A percentile compares a stretch with the other conserved stretches of the same genome.
Evolutionary conservation across 2,113 vertebrate genomes (phyloP).

Genomic region (Nyctereutes procyonoides): DNA sequence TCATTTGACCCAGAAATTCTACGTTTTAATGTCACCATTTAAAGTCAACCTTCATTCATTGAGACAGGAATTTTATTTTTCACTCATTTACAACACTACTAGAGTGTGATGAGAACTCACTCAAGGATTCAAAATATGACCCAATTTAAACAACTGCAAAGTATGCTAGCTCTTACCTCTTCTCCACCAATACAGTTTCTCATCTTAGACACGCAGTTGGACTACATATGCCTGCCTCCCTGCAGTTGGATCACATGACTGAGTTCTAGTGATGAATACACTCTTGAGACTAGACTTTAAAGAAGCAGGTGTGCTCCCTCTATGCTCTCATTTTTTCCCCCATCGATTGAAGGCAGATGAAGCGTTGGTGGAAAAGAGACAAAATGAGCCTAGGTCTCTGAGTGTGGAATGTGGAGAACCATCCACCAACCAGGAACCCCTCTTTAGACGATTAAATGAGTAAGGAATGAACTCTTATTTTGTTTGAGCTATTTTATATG

Average conservation of each 20-base stretch:
- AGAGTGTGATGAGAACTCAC: not conserved
- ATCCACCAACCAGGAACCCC: not conserved
- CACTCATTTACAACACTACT: not conserved
- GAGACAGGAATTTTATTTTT: conserved; percentile 15
- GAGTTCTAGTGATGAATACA: not conserved
- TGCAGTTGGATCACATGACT: not conserved
- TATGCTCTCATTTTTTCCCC: not conserved
- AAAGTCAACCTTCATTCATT: not conserved
- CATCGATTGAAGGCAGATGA: not conserved
- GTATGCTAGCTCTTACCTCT: not conserved
- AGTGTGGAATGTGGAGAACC: not conserved
- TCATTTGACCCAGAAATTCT: not conserved
- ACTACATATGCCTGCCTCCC: not conserved
- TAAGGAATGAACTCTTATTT: not conserved
- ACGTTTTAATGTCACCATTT: not conserved
- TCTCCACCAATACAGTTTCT: not conserved
- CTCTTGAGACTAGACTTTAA: not conserved
- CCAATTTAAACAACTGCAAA: not conserved
- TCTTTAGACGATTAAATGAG: not conserved
- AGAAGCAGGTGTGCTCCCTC: not conserved
- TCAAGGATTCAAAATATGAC: not conserved
- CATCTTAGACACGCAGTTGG: not conserved
- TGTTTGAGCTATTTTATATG: not conserved
- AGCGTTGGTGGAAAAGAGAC: not conserved
- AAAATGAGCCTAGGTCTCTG: not conserved